A percentile compares a stretch with the other conserved stretches of the same genome.
These are phyloP conservation scores for Lordiphosa collinella DNA, from an alignment of 1,140 invertebrate species.

Conservation along the genomic window DNA sequence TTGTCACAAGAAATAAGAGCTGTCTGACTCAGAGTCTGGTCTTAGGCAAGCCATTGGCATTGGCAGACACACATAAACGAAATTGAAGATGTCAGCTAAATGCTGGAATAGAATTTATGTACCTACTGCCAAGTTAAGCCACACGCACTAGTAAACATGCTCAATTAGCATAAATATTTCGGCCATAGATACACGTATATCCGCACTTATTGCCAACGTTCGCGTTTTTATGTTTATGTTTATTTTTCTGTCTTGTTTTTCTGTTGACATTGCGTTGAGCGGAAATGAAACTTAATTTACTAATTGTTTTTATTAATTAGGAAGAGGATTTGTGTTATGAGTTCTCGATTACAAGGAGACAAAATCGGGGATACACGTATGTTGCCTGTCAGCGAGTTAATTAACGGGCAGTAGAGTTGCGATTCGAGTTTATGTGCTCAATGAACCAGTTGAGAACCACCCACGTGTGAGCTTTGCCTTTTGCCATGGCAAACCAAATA, in stretches of 20 bases:
- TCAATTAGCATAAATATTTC: constrained; percentile 74
- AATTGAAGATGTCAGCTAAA: constrained; percentile 68
- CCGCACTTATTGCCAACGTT: constrained; percentile 69
- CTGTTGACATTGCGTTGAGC: constrained; percentile 41
- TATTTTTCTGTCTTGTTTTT: constrained; percentile 24
- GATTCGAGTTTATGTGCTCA: constrained; percentile 14
- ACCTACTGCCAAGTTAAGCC: constrained; percentile 28
- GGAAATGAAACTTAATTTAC: constrained; percentile 68
- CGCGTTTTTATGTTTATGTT: constrained; percentile 73
- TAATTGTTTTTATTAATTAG: constrained; percentile 76
- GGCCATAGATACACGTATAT: constrained; percentile 44
- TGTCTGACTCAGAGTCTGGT: constrained; percentile 17
- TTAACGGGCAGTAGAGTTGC: too few species aligned
- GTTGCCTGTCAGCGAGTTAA: not conserved
- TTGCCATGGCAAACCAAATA: constrained; percentile 14
- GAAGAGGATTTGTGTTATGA: constrained; percentile 28
- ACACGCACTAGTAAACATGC: constrained; percentile 74
- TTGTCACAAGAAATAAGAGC: constrained; percentile 66
- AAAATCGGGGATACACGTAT: constrained; percentile 2
- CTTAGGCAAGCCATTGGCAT: constrained; percentile 40
- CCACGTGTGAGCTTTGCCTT: constrained; percentile 5
- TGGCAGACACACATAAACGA: constrained; percentile 52
- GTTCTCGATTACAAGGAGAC: constrained; percentile 7
- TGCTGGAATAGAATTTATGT: constrained; percentile 16
- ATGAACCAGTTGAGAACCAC: constrained; percentile 49